A percentile compares a stretch with the other conserved stretches of the same genome.
Evolutionary conservation across 2,888 invertebrate genomes (phyloP).

Genomic region (Melanostoma scalare): DNA sequence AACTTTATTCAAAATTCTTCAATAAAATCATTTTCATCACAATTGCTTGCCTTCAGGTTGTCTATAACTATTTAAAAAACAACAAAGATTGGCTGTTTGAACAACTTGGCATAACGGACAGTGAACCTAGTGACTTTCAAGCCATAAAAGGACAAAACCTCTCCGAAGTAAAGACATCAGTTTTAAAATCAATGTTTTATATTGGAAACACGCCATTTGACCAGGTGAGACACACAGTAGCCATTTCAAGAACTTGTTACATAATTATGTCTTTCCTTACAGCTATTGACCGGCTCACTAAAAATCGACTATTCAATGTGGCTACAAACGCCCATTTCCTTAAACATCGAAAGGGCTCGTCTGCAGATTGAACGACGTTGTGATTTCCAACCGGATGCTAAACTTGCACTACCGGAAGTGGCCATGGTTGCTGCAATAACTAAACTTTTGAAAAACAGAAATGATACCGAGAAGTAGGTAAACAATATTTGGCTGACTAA

Average conservation of each 20-base stretch:
- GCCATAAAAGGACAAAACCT: slow-evolving; percentile 81
- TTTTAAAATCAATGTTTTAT: slow-evolving; percentile 91
- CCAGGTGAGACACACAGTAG: slow-evolving; percentile 83
- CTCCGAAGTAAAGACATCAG: slow-evolving; percentile 81
- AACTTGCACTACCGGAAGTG: slow-evolving; percentile 81
- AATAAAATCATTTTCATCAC: slow-evolving; percentile 11
- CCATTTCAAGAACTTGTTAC: too few relatives aligned
- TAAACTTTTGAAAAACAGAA: slow-evolving; percentile 78
- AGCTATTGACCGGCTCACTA: slow-evolving; percentile 82
- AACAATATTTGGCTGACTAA: slow-evolving; percentile 1
- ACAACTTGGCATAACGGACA: slow-evolving; percentile 83
- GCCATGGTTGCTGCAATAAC: slow-evolving; percentile 82
- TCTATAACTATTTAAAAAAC: slow-evolving; percentile 87
- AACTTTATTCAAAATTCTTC: too few relatives aligned
- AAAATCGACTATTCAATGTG: slow-evolving; percentile 82
- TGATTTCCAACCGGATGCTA: slow-evolving; percentile 82
- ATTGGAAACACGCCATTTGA: slow-evolving; percentile 90
- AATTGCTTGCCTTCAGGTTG: slow-evolving; percentile 83
- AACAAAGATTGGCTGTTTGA: slow-evolving; percentile 87
- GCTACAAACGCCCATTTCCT: slow-evolving; percentile 82
- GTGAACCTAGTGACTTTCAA: slow-evolving; percentile 78
- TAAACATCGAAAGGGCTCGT: slow-evolving; percentile 82
- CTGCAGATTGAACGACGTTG: slow-evolving; percentile 82
- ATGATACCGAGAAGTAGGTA: not conserved
- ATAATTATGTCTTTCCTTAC: slow-evolving; percentile 53